Conservation (phyloP, 2,113 vertebrate species). For the Psephotus haematonotus region DNA sequence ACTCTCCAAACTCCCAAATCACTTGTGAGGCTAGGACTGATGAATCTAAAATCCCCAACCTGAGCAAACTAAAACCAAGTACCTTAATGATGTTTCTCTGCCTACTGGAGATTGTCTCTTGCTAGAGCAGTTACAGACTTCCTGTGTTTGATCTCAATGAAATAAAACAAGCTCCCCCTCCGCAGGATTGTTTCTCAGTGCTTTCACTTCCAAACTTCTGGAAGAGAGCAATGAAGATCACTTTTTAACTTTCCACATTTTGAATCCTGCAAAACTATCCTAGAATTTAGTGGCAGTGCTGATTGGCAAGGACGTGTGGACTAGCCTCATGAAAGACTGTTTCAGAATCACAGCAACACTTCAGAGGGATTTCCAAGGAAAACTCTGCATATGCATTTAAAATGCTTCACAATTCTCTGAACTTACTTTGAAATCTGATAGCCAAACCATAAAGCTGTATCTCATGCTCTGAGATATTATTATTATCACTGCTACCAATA, state of each 20-base stretch:
- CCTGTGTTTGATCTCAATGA: background rate
- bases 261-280: background rate
- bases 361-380: background rate
- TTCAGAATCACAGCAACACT: background rate
- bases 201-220: background rate
- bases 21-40: background rate
- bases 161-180: background rate
- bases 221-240: background rate
- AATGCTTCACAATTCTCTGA: background rate
- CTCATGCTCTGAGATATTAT: background rate
- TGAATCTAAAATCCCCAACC: background rate
- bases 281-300: background rate
- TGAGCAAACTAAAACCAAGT: background rate
- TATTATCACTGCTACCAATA: background rate
- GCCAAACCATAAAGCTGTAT: background rate
- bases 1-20: background rate
- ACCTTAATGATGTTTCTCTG: background rate
- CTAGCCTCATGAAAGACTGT: background rate
- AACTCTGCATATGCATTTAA: background rate
- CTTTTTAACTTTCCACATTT: background rate
- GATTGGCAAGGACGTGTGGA: background rate
- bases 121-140: background rate
- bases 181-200: background rate
- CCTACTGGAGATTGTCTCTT: background rate
- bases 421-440: background rate